These are phyloP conservation scores for Orius insidiosus DNA, from an alignment of 1,140 invertebrate genomes.

Conservation along the genomic window DNA sequence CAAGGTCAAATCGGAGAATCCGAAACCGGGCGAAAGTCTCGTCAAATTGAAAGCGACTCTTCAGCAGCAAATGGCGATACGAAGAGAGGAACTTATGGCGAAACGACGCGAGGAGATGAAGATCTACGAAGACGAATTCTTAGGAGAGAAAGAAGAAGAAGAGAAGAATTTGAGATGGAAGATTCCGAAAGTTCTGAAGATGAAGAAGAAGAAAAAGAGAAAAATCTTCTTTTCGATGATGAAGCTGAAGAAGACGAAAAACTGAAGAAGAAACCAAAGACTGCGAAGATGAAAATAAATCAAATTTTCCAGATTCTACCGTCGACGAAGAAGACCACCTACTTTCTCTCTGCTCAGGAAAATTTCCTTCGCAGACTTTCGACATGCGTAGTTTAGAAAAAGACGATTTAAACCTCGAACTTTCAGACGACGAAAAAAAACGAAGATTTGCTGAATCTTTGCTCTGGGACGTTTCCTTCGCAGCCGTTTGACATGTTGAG, in stretches of 20 bases:
- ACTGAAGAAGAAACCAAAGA: too few species aligned
- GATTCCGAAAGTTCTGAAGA: constrained; percentile 3
- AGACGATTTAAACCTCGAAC: background rate
- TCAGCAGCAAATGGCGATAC: constrained; percentile 39
- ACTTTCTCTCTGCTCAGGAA: constrained; percentile 17
- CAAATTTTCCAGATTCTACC: background rate
- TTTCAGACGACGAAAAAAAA: constrained; percentile 1
- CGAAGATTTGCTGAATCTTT: background rate
- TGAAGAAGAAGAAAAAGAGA: constrained; percentile 12
- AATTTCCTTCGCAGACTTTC: constrained; percentile 13
- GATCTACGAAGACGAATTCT: constrained; percentile 14
- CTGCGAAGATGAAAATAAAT: too few species aligned
- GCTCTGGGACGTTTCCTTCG: too few species aligned
- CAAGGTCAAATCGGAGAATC: constrained; percentile 19
- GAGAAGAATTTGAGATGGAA: background rate
- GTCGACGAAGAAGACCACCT: constrained; percentile 11
- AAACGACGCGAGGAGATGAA: constrained; percentile 12
- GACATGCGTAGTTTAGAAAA: constrained; percentile 8
- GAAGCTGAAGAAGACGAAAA: background rate
- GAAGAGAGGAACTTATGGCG: constrained; percentile 39
- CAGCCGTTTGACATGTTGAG: too few species aligned
- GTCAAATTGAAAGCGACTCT: constrained; percentile 40
- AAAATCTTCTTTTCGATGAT: constrained; percentile 7
- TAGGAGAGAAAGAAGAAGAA: constrained; percentile 9
- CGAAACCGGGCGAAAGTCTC: constrained; percentile 41